Evolutionary conservation across 1,140 invertebrate species (phyloP), one percentile per base, ranked within the genome.

Genomic region (Chelonus insularis): DNA sequence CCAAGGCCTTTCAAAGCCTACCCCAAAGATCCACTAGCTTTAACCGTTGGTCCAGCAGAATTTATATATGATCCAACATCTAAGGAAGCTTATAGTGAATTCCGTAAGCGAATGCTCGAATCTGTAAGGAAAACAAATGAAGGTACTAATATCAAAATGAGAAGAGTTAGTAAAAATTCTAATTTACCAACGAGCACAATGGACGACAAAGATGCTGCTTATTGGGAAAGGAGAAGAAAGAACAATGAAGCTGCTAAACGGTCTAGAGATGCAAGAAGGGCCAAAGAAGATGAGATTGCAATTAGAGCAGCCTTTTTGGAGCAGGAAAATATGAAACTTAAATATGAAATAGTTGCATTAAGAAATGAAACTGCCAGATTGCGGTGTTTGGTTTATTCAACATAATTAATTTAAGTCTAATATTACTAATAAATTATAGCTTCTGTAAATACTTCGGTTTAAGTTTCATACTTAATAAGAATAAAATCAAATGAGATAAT

Each of bases 211-310:
- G 93, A 96, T 72, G 87, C 88, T 0, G 88, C 89, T 0, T 98
- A 98, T 72, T 90, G 89, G 82, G 93, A 95, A 71, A 84, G 94
- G 59, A 81, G 96, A 7, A 86, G 90, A 57, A 96, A 96, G 74
- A 98, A 99, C 74, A 98, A 98, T 75, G 93, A 92, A 66, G 96
- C 96, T 0, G 96, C 96, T 0, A 99, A 98, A 77, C 85, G 94
- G 57, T 97, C 94, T 0, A 84, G 96, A 36, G 95, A 98, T 69
- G 89, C 92, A 0, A 83, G 96, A 56, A 84, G 94, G 67, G 86
- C 89, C 9, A 95, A 97, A 73, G 96, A 98, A 74, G 92, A 97
- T 60, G 92, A 95, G 72, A 91, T 97, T 12, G 93, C 95, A 0
- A 91, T 97, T 29, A 81, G 93, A 55, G 92, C 93, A 0, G 89